A percentile compares a stretch with the other conserved stretches of the same genome.
phyloP scores from a whole-genome alignment of 1,140 invertebrate genomes.

The Augochlora pura region DNA sequence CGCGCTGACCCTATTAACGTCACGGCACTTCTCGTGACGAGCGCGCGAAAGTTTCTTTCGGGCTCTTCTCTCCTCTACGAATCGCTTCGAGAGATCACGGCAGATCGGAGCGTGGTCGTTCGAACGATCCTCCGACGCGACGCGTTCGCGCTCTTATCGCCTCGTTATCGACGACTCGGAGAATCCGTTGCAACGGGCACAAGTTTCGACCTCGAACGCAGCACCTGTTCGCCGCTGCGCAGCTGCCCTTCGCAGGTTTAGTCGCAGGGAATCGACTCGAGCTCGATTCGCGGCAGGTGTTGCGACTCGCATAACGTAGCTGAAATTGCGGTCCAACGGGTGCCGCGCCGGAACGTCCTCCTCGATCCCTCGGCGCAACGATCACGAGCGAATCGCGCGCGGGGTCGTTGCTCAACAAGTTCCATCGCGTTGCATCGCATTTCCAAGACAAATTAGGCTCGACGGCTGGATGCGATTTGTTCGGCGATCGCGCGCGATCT shows the following conservation, averaged over 20 bases:
- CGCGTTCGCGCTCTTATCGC: background rate
- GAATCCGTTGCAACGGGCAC: background rate
- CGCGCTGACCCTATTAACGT: conserved; percentile 51
- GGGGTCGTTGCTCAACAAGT: background rate
- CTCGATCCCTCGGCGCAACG: background rate
- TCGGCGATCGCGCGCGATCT: conserved; percentile 37
- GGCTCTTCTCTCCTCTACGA: background rate
- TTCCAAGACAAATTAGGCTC: conserved; percentile 33
- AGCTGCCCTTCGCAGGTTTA: conserved; percentile 28
- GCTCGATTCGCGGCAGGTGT: conserved; percentile 26
- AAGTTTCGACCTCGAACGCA: conserved; percentile 14
- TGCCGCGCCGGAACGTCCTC: background rate
- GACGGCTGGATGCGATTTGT: conserved; percentile 30
- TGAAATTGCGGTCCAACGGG: conserved; percentile 8
- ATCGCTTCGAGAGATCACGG: background rate
- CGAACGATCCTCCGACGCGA: background rate
- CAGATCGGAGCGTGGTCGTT: too few species aligned
- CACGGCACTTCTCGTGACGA: conserved; percentile 4
- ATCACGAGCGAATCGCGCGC: too few species aligned
- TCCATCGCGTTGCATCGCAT: background rate
- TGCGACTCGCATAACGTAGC: background rate
- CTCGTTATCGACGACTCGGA: background rate
- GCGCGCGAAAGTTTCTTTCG: conserved; percentile 12
- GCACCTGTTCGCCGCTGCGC: conserved; percentile 29
- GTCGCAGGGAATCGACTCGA: conserved; percentile 11